These are phyloP conservation scores for Brachionus paranguensis DNA, from an alignment of 1,140 invertebrate genomes.

Conservation along the genomic window DNA sequence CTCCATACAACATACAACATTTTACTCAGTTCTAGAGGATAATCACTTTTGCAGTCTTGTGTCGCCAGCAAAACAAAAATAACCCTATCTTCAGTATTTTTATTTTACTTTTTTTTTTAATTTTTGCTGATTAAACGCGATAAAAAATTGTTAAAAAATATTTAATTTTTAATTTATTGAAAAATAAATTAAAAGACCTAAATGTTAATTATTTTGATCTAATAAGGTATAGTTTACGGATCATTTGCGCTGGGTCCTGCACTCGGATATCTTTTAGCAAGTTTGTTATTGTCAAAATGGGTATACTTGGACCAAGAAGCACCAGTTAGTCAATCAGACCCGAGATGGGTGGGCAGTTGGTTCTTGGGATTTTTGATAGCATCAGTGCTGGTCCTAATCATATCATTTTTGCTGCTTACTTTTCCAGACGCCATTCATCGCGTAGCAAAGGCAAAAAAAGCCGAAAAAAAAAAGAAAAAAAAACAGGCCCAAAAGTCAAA, in stretches of 20 bases:
- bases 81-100: no score
- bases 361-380: conserved; percentile 24
- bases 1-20: no score
- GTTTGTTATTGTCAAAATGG: conserved; percentile 24
- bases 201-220: neutral
- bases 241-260: conserved; percentile 24
- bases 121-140: no score
- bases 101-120: no score
- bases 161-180: neutral
- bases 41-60: no score
- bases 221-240: conserved; percentile 10
- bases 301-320: neutral
- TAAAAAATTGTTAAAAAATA: neutral
- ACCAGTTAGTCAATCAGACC: neutral
- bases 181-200: no score
- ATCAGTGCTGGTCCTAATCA: neutral
- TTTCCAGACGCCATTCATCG: neutral
- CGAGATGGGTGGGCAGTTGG: conserved; percentile 38
- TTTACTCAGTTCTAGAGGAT: no score
- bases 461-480: neutral
- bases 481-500: neutral
- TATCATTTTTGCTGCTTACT: neutral
- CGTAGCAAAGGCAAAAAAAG: neutral
- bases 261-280: neutral
- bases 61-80: no score